Evolutionary conservation across 2,797 vertebrate species (phyloP), one percentile per base, ranked within the genome.

Genomic region (Vespertilio murinus): DNA sequence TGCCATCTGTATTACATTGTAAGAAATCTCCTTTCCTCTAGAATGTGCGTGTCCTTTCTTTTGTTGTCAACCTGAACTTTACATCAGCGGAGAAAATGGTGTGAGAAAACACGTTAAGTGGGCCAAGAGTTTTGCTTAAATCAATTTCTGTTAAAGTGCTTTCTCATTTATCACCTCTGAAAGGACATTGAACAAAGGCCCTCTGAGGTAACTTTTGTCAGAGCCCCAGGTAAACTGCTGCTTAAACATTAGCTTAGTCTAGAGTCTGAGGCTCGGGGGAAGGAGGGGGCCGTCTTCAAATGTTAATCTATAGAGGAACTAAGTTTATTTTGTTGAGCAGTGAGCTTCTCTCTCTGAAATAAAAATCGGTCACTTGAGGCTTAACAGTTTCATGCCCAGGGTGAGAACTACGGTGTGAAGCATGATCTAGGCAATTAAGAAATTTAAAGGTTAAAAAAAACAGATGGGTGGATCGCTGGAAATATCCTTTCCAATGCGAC

Each of bases 391-490:
- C 90, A 0, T 92, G 28, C 89, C 75, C 88, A 54, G 12, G 28
- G 89, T 97, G 86, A 88, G 14, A 83, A 52, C 8, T 5, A 17
- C 13, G 1, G 0, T 0, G 0, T 54, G 54, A 95, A 77, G 73
- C 17, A 0, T 11, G 78, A 82, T 56, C 14, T 95, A 73, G 78
- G 88, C 67, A 25, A 69, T 71, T 80, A 75, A 82, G 64, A 75
- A 54, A 90, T 93, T 97, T 94, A 96, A 92, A 92, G 38, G 64
- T 95, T 88, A 87, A 90, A 96, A 67, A 94, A 67, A 73, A 80
- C 30, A 16, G 1, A 20, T 73, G 86, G 78, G 90, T 47, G 91
- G 69, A 75, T 95, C 33, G 17, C 54, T 56, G 52, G 91, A 94
- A 97, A 73, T 16, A 73, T 14, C 69, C 71, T 96, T 95, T 71